phyloP scores from a whole-genome alignment of 2,797 vertebrate genomes.

The Eptatretus atami region DNA sequence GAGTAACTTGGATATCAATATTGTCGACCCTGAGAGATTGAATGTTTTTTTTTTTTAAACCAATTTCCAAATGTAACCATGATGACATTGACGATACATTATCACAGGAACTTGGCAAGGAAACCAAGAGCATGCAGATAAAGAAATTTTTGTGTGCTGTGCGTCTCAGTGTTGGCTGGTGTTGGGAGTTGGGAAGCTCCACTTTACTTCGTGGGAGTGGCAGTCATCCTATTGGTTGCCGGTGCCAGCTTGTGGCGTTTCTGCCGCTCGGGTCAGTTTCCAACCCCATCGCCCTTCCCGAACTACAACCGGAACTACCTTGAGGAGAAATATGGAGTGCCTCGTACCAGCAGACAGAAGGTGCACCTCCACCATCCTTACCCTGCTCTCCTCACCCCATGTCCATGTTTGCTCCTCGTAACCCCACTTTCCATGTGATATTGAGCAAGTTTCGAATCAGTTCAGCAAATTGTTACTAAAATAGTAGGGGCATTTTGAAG shows the following conservation, averaged over 20 bases:
- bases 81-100: too few relatives aligned
- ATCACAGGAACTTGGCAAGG: too few relatives aligned
- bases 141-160: not conserved
- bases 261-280: constrained; percentile 59
- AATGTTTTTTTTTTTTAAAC: too few relatives aligned
- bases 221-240: constrained; percentile 34
- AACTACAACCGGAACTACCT: constrained; percentile 87
- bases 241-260: constrained; percentile 76
- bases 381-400: not conserved
- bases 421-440: too few relatives aligned
- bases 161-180: constrained; percentile 31
- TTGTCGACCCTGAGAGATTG: too few relatives aligned
- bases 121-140: too few relatives aligned
- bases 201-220: constrained; percentile 44
- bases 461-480: not conserved
- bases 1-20: too few relatives aligned
- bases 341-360: constrained; percentile 33
- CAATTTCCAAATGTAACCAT: too few relatives aligned
- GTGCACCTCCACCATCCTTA: constrained; percentile 14
- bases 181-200: constrained; percentile 62
- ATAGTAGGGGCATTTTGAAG: not conserved
- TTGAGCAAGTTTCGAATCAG: too few relatives aligned
- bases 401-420: not conserved
- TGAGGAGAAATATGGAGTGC: constrained; percentile 61
- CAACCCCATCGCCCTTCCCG: constrained; percentile 61